Conservation (phyloP, 2,888 invertebrate species). For the Caradrina clavipalpis region DNA sequence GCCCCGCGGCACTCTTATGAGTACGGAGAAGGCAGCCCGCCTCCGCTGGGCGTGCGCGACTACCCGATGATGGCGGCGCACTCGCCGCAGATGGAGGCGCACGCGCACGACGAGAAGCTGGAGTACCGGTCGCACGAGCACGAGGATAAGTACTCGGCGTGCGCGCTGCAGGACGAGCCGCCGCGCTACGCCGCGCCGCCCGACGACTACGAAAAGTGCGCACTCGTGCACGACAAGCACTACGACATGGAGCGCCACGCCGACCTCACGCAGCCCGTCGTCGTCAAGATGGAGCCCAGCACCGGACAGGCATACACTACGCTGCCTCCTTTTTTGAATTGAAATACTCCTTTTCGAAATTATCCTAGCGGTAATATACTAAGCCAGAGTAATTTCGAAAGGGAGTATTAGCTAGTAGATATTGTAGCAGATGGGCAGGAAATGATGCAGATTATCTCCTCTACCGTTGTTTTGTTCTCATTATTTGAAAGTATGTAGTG, state of each 20-base stretch:
- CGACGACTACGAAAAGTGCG: conserved; percentile 92
- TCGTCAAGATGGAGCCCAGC: conserved; percentile 91
- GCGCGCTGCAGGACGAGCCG: conserved; percentile 87
- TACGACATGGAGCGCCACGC: conserved; percentile 86
- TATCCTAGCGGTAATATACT: conserved; percentile 75
- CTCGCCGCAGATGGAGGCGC: conserved; percentile 91
- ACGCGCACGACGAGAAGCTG: conserved; percentile 88
- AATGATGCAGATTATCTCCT: conserved; percentile 11
- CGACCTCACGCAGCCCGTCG: conserved; percentile 85
- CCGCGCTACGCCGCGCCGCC: conserved; percentile 90
- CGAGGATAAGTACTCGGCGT: conserved; percentile 87
- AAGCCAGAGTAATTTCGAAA: conserved; percentile 86
- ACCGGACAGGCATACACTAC: conserved; percentile 92
- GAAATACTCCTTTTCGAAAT: conserved; percentile 92
- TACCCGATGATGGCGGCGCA: conserved; percentile 93
- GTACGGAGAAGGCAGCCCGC: conserved; percentile 92
- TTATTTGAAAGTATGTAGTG: conserved; percentile 23
- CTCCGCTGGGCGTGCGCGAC: conserved; percentile 92
- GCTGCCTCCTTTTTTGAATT: conserved; percentile 95
- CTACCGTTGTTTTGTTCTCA: conserved; percentile 48
- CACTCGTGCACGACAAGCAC: conserved; percentile 88
- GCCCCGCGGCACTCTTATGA: conserved; percentile 92
- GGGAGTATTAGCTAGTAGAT: conserved; percentile 81
- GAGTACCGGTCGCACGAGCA: conserved; percentile 86
- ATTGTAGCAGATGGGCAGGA: conserved; percentile 7